Percentiles rank a stretch among this genome's conserved stretches.
Evolutionary conservation across 2,113 vertebrate genomes (phyloP).

Genomic region (Clarias gariepinus): DNA sequence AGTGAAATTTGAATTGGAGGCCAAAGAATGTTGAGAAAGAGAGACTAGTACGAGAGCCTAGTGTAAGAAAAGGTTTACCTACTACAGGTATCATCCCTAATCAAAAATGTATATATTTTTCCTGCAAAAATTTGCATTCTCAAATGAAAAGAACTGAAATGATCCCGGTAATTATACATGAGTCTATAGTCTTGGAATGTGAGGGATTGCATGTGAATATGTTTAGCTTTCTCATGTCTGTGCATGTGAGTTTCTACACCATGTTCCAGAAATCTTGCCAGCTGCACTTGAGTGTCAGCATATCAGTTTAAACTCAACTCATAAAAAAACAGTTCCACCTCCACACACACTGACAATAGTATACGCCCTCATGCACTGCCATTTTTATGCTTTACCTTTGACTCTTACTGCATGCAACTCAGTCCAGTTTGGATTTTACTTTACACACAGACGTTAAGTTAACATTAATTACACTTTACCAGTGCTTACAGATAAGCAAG

Average conservation of each 20-base stretch:
- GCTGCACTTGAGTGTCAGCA: not conserved
- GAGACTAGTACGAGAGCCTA: not conserved
- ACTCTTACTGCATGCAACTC: not conserved
- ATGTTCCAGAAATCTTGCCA: conserved; percentile 18
- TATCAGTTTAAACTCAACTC: not conserved
- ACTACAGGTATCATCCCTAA: no score
- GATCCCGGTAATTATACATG: not conserved
- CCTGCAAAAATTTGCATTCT: not conserved
- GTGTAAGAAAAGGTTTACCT: not conserved
- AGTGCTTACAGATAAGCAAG: conserved; percentile 20
- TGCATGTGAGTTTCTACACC: conserved; percentile 13
- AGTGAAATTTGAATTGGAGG: not conserved
- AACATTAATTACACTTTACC: not conserved
- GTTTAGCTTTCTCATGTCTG: conserved; percentile 20
- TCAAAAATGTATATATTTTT: no score
- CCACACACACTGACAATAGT: not conserved
- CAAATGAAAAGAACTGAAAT: not conserved
- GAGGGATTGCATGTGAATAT: not conserved
- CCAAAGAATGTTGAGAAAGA: not conserved
- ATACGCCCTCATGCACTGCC: not conserved
- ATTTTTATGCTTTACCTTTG: not conserved
- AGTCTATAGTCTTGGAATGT: conserved; percentile 18
- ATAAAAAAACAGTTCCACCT: not conserved
- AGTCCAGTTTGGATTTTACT: not conserved
- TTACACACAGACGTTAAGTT: not conserved